Conservation (phyloP, 2,888 invertebrate genomes). For the Crioceris asparagi region DNA sequence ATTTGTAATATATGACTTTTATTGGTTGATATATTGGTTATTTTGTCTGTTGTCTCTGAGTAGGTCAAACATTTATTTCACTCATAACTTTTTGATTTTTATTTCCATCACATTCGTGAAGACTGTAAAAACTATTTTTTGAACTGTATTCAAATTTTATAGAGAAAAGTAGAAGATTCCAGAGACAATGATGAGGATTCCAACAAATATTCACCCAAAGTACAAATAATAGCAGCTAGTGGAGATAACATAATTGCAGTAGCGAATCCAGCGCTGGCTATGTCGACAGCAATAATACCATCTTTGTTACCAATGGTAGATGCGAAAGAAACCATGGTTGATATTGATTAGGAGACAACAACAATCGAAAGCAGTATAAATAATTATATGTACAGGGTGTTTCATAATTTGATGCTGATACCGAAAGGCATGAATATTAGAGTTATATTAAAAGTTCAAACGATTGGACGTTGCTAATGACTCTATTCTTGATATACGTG, state of each 20-base stretch:
- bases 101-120: too few species aligned
- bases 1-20: too few species aligned
- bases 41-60: too few species aligned
- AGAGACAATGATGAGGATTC: slow-evolving; percentile 32
- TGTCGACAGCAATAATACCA: slow-evolving; percentile 41
- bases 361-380: neutral
- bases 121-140: too few species aligned
- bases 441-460: too few species aligned
- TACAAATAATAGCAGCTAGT: slow-evolving; percentile 72
- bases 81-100: too few species aligned
- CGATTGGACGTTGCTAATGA: too few species aligned
- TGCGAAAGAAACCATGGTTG: slow-evolving; percentile 14
- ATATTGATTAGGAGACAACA: slow-evolving; percentile 14
- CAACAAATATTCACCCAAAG: slow-evolving; percentile 36
- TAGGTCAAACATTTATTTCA: too few species aligned
- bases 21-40: too few species aligned
- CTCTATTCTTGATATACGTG: too few species aligned
- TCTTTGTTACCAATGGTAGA: slow-evolving; percentile 18
- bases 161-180: slow-evolving; percentile 28
- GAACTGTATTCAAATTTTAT: too few species aligned
- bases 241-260: slow-evolving; percentile 84
- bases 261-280: slow-evolving; percentile 72
- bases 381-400: neutral
- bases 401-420: neutral
- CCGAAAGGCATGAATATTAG: too few species aligned